Evolutionary conservation across 2,113 vertebrate genomes (phyloP).

Genomic region (Fulica atra): DNA sequence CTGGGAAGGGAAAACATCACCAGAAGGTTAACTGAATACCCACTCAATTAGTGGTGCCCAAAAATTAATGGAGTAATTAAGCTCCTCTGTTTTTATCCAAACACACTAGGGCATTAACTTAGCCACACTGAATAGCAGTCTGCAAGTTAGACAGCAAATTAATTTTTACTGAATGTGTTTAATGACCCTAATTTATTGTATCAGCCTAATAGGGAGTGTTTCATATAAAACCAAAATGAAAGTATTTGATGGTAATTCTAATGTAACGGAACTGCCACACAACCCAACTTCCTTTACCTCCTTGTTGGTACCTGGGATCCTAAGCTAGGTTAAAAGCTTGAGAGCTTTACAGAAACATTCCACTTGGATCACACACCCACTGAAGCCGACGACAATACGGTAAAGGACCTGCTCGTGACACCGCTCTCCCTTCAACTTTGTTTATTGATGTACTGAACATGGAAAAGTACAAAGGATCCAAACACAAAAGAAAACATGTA

Average conservation of each 20-base stretch:
- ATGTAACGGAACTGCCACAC: background rate
- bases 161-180: background rate
- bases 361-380: background rate
- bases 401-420: constrained; percentile 65
- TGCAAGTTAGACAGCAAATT: background rate
- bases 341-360: background rate
- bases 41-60: background rate
- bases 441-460: constrained; percentile 99
- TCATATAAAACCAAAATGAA: background rate
- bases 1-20: background rate
- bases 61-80: background rate
- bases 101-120: background rate
- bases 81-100: background rate
- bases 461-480: constrained; percentile 96
- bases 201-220: background rate
- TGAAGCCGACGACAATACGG: background rate
- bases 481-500: constrained; percentile 99
- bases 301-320: background rate
- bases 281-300: background rate
- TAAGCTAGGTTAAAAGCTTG: background rate
- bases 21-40: background rate
- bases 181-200: background rate
- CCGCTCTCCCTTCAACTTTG: constrained; percentile 94
- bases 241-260: background rate
- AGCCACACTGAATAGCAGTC: background rate